Percentiles rank a stretch among this genome's conserved stretches.
phyloP scores from a whole-genome alignment of 2,888 invertebrate species.

The Scaptomyza reducta region DNA sequence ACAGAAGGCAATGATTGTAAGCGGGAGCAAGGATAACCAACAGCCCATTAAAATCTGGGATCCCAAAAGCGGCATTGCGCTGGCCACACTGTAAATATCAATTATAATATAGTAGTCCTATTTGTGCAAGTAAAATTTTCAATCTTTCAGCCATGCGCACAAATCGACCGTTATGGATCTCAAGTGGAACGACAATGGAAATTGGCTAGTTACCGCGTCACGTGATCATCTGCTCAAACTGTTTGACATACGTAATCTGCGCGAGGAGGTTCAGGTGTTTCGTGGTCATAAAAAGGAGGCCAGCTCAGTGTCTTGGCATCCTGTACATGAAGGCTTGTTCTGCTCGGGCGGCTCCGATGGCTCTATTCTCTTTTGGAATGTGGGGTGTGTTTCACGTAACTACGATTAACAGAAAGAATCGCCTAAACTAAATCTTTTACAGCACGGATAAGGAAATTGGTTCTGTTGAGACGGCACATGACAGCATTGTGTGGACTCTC shows the following conservation, averaged over 20 bases:
- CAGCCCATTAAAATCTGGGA: slow-evolving; percentile 99
- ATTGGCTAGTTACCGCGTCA: slow-evolving; percentile 99
- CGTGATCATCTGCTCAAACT: slow-evolving; percentile 98
- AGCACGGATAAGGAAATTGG: slow-evolving; percentile 99
- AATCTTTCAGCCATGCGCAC: slow-evolving; percentile 92
- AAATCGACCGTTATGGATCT: slow-evolving; percentile 99
- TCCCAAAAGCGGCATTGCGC: slow-evolving; percentile 96
- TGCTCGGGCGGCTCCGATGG: slow-evolving; percentile 99
- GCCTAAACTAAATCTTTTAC: background rate
- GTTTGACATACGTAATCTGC: slow-evolving; percentile 98
- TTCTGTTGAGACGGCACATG: slow-evolving; percentile 98
- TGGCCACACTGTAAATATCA: slow-evolving; percentile 93
- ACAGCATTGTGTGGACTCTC: slow-evolving; percentile 99
- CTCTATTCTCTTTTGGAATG: slow-evolving; percentile 99
- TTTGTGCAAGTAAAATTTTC: no score
- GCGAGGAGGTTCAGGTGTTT: slow-evolving; percentile 98
- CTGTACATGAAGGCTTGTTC: slow-evolving; percentile 98
- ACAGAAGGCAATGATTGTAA: slow-evolving; percentile 97
- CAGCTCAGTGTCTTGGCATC: slow-evolving; percentile 98
- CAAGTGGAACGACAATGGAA: slow-evolving; percentile 99
- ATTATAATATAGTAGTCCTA: background rate
- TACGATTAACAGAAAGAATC: background rate
- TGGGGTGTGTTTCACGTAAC: slow-evolving; percentile 88
- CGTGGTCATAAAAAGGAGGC: slow-evolving; percentile 99
- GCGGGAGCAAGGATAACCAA: slow-evolving; percentile 99